Base-by-base conservation (phyloP, 2,113 vertebrate genomes). In the Calidris pugnax region DNA sequence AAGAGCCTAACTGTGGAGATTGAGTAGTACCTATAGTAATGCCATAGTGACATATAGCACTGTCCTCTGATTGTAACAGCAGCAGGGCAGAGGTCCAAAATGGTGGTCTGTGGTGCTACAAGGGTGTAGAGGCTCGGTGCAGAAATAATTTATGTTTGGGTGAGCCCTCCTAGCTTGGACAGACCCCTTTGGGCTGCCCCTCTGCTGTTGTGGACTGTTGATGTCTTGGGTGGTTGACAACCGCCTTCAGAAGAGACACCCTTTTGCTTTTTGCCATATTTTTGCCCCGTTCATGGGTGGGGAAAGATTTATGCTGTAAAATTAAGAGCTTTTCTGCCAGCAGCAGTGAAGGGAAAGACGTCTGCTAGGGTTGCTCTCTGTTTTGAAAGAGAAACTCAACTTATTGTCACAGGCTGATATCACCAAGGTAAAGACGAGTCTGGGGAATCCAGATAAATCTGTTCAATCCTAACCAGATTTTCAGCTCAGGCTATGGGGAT, bases 401-500 rank as follows among this genome's bases (percentile, higher is more conserved):
- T 78, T 76, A 63, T 32, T 90, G 60, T 84, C 35, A 56, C 68
- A 75, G 79, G 50, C 57, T 1, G 4, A 7, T 72, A 78, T 85
- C 48, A 53, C 55, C 0, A 4, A 89, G 45, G 79, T 78, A 72
- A 86, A 92, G 57, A 84, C 0, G 0, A 81, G 35, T 60, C 69
- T 73, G 60, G 43, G 53, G 85, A 95, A 90, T 93, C 82, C 90
- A 93, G 82, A 78, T 93, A 94, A 93, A 88, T 94, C 87, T 96
- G 69, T 84, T 95, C 91, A 93, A 62, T 96, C 68, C 57, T 78
- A 89, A 92, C 84, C 85, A 92, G 85, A 95, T 96, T 96, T 97
- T 93, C 82, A 80, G 85, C 68, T 95, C 69, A 89, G 82, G 48
- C 74, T 57, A 43, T 28, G 26, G 57, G 91, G 91, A 90, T 96